Evolutionary conservation across 2,888 invertebrate genomes (phyloP).

Genomic region (Syritta pipiens): DNA sequence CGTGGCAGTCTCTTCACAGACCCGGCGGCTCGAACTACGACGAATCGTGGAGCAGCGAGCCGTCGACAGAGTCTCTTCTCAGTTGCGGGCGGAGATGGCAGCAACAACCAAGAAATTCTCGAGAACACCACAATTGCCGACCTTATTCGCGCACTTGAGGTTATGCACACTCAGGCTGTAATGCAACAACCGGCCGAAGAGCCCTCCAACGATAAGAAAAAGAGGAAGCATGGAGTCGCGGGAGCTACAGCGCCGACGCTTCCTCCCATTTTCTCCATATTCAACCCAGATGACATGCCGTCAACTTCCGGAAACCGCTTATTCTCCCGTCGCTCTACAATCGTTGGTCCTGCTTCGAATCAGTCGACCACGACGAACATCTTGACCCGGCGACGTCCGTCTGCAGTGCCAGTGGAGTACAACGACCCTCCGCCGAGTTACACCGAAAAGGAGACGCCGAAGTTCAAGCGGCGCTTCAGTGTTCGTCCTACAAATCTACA

Average conservation of each 20-base stretch:
- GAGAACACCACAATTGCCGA: constrained; percentile 92
- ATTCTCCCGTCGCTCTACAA: constrained; percentile 76
- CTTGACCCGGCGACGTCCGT: constrained; percentile 71
- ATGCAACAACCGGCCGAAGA: constrained; percentile 70
- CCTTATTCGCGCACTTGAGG: constrained; percentile 87
- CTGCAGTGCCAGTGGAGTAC: constrained; percentile 71
- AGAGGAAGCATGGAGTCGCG: constrained; percentile 81
- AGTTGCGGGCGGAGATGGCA: constrained; percentile 74
- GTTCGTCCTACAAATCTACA: constrained; percentile 77
- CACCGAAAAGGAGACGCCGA: constrained; percentile 73
- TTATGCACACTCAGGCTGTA: constrained; percentile 82
- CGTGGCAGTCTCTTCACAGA: constrained; percentile 75
- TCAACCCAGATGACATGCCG: constrained; percentile 76
- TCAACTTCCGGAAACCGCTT: constrained; percentile 75
- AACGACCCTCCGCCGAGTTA: constrained; percentile 77
- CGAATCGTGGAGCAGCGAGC: constrained; percentile 70
- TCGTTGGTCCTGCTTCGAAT: constrained; percentile 72
- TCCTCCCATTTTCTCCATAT: constrained; percentile 80
- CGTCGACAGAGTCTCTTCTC: constrained; percentile 77
- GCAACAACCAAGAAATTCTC: constrained; percentile 80
- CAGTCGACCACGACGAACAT: constrained; percentile 56
- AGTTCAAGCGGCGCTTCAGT: constrained; percentile 78
- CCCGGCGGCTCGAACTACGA: constrained; percentile 65
- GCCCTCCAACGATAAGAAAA: constrained; percentile 14
- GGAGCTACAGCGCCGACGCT: constrained; percentile 79